Percentiles rank a stretch among this genome's conserved stretches.
Conservation (phyloP, 2,113 vertebrate genomes). For the Orthonyx spaldingii region DNA sequence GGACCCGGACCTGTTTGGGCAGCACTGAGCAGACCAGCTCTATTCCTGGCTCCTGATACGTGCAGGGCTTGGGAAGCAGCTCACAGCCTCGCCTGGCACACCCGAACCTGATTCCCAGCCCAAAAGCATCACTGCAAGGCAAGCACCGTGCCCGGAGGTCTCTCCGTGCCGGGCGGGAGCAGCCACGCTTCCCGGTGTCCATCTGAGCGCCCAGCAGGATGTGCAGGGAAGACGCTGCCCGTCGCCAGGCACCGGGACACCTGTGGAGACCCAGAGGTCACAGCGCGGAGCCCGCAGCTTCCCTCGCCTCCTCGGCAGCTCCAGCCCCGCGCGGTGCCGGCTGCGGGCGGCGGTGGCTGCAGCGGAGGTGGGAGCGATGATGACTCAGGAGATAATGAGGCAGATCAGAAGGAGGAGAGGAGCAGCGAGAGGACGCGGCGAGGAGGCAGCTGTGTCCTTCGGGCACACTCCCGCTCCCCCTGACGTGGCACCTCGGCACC, state of each 20-base stretch:
- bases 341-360: conserved; percentile 34
- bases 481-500: background rate
- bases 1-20: background rate
- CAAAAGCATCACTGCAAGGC: background rate
- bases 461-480: conserved; percentile 14
- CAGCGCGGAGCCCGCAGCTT: background rate
- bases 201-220: background rate
- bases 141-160: background rate
- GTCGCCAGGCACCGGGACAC: rapidly evolving
- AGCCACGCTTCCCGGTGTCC: rapidly evolving
- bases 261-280: background rate
- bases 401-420: conserved; percentile 13
- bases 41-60: background rate
- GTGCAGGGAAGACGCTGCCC: background rate
- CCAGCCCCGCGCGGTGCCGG: background rate
- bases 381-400: conserved; percentile 53
- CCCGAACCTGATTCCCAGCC: background rate
- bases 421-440: background rate
- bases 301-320: background rate
- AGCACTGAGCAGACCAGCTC: background rate
- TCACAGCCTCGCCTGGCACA: background rate
- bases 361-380: conserved; percentile 43
- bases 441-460: conserved; percentile 40
- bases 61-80: background rate
- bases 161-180: background rate